Conservation (phyloP, 2,888 invertebrate genomes). For the Campoletis raptor region DNA sequence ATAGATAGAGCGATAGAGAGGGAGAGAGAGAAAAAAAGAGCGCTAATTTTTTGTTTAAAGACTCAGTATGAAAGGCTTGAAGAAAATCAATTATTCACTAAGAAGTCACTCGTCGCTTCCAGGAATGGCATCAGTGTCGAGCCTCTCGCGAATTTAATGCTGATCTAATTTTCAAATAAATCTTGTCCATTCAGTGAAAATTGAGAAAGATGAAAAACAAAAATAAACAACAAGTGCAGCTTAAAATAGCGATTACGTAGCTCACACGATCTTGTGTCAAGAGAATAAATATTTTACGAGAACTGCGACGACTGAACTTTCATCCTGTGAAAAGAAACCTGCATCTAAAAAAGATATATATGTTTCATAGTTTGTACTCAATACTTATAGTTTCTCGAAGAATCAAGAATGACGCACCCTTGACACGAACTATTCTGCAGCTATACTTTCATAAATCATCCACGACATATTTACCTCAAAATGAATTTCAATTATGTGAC, state of each 20-base stretch:
- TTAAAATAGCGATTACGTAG: not conserved
- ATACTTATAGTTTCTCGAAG: not conserved
- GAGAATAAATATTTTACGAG: not conserved
- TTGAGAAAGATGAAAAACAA: slow-evolving; percentile 1
- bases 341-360: not conserved
- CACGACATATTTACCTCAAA: not conserved
- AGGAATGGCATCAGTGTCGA: not conserved
- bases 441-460: not conserved
- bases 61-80: not conserved
- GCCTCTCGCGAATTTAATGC: not conserved
- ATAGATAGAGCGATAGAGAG: not conserved
- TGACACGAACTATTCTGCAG: too few relatives aligned
- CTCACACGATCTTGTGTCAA: not conserved
- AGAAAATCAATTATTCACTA: slow-evolving; percentile 29
- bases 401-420: not conserved
- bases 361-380: not conserved
- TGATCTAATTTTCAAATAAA: not conserved
- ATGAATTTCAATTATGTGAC: too few relatives aligned
- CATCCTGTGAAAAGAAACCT: not conserved
- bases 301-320: not conserved
- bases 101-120: not conserved
- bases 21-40: slow-evolving; percentile 6
- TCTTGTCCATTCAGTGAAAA: not conserved
- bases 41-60: slow-evolving; percentile 55
- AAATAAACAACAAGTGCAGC: not conserved